These are phyloP conservation scores for Drosophila rubida DNA, from an alignment of 2,888 invertebrate genomes.

Conservation along the genomic window DNA sequence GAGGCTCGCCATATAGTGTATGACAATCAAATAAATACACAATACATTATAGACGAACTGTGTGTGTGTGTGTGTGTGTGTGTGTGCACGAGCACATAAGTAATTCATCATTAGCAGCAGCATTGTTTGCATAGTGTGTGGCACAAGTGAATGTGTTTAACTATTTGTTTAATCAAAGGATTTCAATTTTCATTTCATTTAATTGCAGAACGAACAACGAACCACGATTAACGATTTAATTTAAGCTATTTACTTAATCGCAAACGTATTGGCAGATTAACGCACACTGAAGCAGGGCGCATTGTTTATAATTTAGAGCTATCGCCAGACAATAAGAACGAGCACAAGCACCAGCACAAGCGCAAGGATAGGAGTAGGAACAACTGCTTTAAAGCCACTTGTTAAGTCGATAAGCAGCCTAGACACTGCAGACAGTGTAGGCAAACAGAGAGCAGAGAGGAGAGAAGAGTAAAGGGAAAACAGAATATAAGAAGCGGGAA, in stretches of 20 bases:
- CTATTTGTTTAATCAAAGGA: conserved; percentile 32
- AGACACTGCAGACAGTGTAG: conserved; percentile 12
- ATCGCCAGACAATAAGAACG: conserved; percentile 8
- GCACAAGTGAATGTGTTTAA: conserved; percentile 1
- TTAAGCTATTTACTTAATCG: conserved; percentile 56
- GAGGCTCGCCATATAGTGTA: neutral
- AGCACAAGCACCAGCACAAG: conserved; percentile 7
- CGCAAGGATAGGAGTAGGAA: conserved; percentile 19
- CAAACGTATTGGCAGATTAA: conserved; percentile 27
- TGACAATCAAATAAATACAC: conserved; percentile 17
- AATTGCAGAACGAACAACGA: conserved; percentile 77
- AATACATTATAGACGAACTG: neutral
- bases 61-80: too few relatives aligned
- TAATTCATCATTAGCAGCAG: conserved; percentile 18
- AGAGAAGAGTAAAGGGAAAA: neutral
- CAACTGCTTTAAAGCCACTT: conserved; percentile 28
- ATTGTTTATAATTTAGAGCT: conserved; percentile 44
- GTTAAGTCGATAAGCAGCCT: conserved; percentile 56
- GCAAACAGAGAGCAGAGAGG: neutral
- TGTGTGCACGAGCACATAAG: too few relatives aligned
- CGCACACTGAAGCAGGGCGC: conserved; percentile 57
- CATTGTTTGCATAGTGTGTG: neutral
- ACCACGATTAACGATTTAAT: conserved; percentile 78
- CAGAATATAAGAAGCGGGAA: neutral
- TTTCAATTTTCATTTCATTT: conserved; percentile 24